Percentiles rank a stretch among this genome's conserved stretches.
phyloP scores from a whole-genome alignment of 2,113 vertebrate species.

The Anarhynchus alexandrinus region DNA sequence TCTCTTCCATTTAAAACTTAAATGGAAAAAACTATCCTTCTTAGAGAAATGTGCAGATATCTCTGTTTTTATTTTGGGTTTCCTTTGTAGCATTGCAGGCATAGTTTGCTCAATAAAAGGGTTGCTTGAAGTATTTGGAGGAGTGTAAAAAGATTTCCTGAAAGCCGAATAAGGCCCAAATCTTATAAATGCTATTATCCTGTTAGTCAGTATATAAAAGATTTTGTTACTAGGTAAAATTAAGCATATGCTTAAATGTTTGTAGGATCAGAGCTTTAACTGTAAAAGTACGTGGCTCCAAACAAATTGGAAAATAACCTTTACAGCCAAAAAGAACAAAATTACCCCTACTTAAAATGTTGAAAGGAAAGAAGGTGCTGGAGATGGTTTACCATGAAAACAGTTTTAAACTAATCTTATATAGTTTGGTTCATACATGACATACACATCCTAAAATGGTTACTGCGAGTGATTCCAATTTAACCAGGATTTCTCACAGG shows the following conservation, averaged over 20 bases:
- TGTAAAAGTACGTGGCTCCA: background rate
- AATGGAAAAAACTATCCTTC: constrained; percentile 67
- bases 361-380: background rate
- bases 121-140: constrained; percentile 60
- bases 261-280: background rate
- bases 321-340: background rate
- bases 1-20: constrained; percentile 80
- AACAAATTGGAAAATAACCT: background rate
- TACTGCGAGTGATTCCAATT: background rate
- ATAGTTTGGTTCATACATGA: background rate
- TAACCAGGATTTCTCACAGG: background rate
- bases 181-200: background rate
- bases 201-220: background rate
- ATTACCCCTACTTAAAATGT: background rate
- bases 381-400: background rate
- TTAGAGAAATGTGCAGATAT: constrained; percentile 70
- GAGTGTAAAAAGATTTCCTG: background rate
- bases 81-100: constrained; percentile 76
- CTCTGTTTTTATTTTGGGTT: constrained; percentile 73
- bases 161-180: background rate
- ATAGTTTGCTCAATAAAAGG: constrained; percentile 77
- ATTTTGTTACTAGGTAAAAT: background rate
- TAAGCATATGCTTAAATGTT: background rate
- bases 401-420: background rate
- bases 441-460: background rate